Evolutionary conservation across 1,140 invertebrate genomes (phyloP).

Genomic region (Mactra quadrangularis): DNA sequence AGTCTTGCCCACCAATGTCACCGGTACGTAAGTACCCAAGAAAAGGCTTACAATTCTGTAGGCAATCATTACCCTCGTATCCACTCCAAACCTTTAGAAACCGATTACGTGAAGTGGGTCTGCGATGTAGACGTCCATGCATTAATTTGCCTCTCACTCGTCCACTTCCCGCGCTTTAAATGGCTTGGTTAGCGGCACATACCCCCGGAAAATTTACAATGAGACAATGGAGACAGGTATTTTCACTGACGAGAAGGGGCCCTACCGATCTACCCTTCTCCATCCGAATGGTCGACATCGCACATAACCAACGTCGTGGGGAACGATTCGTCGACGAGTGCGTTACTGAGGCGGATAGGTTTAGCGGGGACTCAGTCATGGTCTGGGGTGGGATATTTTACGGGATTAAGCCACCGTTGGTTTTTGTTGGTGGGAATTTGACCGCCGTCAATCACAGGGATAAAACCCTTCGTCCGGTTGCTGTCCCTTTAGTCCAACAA

Average conservation of each 20-base stretch:
- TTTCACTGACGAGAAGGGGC: no score
- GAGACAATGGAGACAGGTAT: no score
- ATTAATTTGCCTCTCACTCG: constrained; percentile 16
- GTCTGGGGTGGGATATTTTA: no score
- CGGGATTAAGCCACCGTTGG: no score
- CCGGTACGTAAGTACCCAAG: background rate
- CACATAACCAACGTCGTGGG: constrained; percentile 6
- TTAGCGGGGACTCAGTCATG: no score
- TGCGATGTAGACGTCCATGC: background rate
- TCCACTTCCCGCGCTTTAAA: background rate
- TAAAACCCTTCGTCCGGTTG: background rate
- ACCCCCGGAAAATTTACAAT: no score
- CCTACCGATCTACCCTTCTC: constrained; percentile 3
- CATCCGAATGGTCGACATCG: constrained; percentile 11
- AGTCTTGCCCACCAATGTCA: constrained; percentile 20
- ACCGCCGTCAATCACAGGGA: background rate
- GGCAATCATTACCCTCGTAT: constrained; percentile 10
- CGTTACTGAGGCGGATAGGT: constrained; percentile 1
- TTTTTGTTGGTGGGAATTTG: constrained; percentile 22
- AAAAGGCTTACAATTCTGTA: background rate
- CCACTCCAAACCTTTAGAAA: constrained; percentile 13
- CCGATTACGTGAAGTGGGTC: constrained; percentile 12
- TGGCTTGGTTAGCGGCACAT: constrained; percentile 31
- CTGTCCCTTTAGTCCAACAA: constrained; percentile 19
- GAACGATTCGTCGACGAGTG: constrained; percentile 35